Base-by-base conservation (phyloP, 2,113 vertebrate genomes). In the Dryoscopus gambensis region DNA sequence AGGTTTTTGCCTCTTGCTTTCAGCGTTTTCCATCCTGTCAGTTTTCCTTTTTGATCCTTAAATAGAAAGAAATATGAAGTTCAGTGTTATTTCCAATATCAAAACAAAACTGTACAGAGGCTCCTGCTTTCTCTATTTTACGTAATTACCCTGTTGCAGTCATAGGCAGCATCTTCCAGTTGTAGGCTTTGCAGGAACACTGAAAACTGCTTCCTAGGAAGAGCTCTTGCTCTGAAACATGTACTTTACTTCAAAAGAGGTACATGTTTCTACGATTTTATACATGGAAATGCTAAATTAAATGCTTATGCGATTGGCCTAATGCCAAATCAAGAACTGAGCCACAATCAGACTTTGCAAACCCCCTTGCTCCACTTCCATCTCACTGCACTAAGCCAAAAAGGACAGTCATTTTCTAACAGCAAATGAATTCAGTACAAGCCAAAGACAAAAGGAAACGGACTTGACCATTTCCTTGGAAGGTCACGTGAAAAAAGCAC, bases 31-130 rank as follows among this genome's bases (percentile, higher is more conserved):
- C 65, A 98, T 98, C 87, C 98, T 98, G 35, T 99, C 99, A 19
- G 98, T 98, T 98, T 99, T 99, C 91, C 99, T 98, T 98, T 99
- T 99, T 44, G 98, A 98, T 65, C 99, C 99, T 99, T 94, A 81
- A 97, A 96, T 1, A 91, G 65, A 91, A 83, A 79, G 21, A 35
- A 35, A 90, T 16, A 92, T 1, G 20, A 73, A 84, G 28, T 85
- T 89, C 28, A 83, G 21, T 33, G 46, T 89, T 44, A 94, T 24
- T 81, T 69, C 71, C 2, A 3, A 3, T 3, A 90, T 16, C 42
- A 80, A 77, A 67, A 28, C 19, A 64, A 70, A 86, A 28, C 14
- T 28, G 8, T 20, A 33, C 42, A 83, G 49, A 87, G 17, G 53
- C 5, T 67, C 19, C 42, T 33, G 17, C 12, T 64, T 75, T 15